Evolutionary conservation across 1,140 invertebrate species (phyloP).

Genomic region (Prorops nasuta): DNA sequence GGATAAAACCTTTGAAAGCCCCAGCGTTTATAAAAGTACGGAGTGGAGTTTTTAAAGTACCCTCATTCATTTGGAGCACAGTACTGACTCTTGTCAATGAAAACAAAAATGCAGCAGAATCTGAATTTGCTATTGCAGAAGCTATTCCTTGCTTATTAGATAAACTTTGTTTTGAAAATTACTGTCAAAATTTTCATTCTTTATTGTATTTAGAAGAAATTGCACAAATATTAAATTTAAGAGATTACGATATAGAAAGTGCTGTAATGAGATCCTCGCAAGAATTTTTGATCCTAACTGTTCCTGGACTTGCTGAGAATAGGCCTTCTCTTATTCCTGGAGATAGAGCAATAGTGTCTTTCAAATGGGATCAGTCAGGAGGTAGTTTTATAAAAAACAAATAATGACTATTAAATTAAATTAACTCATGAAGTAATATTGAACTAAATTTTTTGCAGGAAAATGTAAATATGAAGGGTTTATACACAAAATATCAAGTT

Average conservation of each 20-base stretch:
- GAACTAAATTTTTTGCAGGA: conserved; percentile 23
- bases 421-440: not conserved
- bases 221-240: conserved; percentile 43
- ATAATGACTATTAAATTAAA: not conserved
- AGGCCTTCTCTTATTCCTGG: conserved; percentile 81
- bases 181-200: conserved; percentile 66
- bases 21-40: conserved; percentile 59
- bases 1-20: conserved; percentile 58
- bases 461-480: conserved; percentile 69
- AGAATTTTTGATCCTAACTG: conserved; percentile 72
- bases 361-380: conserved; percentile 36
- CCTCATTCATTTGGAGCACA: conserved; percentile 57
- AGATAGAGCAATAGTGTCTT: conserved; percentile 66
- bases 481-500: conserved; percentile 70
- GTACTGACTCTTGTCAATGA: conserved; percentile 51
- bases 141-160: conserved; percentile 55
- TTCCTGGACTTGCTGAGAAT: conserved; percentile 79
- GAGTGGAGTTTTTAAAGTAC: conserved; percentile 59
- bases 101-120: conserved; percentile 42
- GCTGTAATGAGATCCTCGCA: conserved; percentile 63
- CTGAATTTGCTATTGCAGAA: conserved; percentile 40
- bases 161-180: conserved; percentile 58
- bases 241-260: conserved; percentile 68
- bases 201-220: conserved; percentile 61
- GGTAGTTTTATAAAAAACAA: conserved; percentile 24